Evolutionary conservation across 2,113 vertebrate species (phyloP).

Genomic region (Apteryx mantelli): DNA sequence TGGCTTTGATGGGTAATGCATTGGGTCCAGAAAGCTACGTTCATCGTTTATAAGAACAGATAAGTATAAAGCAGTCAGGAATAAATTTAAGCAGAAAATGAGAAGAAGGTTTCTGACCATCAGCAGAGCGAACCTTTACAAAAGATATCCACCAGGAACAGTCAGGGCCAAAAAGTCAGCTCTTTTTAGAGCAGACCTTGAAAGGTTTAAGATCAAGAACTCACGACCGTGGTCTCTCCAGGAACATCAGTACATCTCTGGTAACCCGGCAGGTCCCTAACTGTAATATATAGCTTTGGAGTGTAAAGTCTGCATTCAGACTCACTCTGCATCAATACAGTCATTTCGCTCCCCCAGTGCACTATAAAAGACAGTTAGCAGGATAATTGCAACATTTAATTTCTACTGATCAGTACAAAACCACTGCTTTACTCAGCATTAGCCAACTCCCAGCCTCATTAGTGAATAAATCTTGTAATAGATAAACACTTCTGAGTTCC

Average conservation of each 20-base stretch:
- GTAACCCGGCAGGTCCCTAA: background rate
- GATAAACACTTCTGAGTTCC: background rate
- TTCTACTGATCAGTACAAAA: background rate
- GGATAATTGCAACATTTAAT: background rate
- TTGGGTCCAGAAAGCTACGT: background rate
- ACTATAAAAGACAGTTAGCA: background rate
- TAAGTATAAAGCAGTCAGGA: background rate
- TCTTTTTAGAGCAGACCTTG: background rate
- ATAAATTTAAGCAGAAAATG: constrained; percentile 13
- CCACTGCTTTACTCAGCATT: background rate
- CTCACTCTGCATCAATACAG: background rate
- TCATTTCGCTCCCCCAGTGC: background rate
- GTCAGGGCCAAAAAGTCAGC: background rate
- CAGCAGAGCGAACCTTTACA: background rate
- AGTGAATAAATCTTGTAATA: background rate
- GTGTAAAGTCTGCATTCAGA: background rate
- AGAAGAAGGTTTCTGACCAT: background rate
- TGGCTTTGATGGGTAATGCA: background rate
- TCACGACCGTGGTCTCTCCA: background rate
- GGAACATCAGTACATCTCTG: background rate
- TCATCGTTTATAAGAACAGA: background rate
- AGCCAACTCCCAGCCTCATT: background rate
- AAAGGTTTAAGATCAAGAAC: background rate
- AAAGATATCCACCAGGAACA: background rate
- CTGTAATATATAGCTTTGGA: background rate